Evolutionary conservation across 53 echinoderm and acorn worm genomes (phyloP), one percentile per base, ranked within the genome.

Genomic region (Henricia sp.): DNA sequence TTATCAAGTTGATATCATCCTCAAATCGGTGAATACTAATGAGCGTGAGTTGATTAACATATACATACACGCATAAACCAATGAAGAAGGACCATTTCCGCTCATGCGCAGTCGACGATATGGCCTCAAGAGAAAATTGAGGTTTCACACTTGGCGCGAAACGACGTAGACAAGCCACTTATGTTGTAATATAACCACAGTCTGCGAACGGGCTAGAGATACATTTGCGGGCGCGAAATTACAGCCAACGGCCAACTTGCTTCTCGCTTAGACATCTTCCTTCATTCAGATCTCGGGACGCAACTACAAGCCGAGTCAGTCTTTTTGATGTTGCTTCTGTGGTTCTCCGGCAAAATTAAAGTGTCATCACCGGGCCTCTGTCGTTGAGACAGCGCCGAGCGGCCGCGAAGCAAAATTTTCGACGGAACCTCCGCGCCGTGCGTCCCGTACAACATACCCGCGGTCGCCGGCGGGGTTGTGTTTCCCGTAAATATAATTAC

Each of bases 401-500:
- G 13, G 29, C 29, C 62, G 33, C 24, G 62, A 11, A 60, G 11
- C 30, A 11, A 20, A 34, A 60, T 38, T 34, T 1, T 16, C 52
- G 4, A 11, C 20, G 23, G 8, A 67, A 37, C 73, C 54, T 24
- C 36, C 53, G 55, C 21, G 73, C 52, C 30, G 2, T 6, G 23
- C 4, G 2, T 3, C 17, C 68, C 16, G 42, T 13, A 48, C 24
- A 12, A 13, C 69, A 25, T 10, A 17, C 12, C 28, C 28, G 4
- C 30, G 64, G 41, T 50, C 21, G 63, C 64, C 44, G 80, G 11
- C n/a, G 43, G 46, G 80, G 26, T 34, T 35, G 64, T 28, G 60
- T 63, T 44, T 44, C 62, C 32, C 48, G 43, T 48, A 80, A 80
- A 80, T 80, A 80, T 27, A 80, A 80, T 80, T 64, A 80, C 64